Base-by-base conservation (phyloP, 2,888 invertebrate species). In the Phyllotreta striolata region DNA sequence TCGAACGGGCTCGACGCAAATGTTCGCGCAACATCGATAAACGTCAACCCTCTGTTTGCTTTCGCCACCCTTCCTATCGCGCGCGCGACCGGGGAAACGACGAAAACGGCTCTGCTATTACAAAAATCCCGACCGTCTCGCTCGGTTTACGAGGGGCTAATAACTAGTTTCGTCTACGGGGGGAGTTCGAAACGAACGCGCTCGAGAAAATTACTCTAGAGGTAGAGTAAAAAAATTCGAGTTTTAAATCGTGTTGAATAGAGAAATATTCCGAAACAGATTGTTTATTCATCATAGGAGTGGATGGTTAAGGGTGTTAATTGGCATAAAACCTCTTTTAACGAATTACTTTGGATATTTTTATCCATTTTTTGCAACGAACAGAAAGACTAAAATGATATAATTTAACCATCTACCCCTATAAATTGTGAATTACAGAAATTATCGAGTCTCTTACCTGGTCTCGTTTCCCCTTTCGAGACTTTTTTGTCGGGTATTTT, bases 401-500 rank as follows among this genome's bases (percentile, higher is more conserved):
- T 9, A 38, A 40, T 4, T 4, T 12, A 34, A 49, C 13, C 13
- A 9, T 46, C n/a, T 24, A 8, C 8, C 46, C n/a, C 46, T 46
- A 14, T 13, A 24, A 6, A 24, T 46, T 13, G 12, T 13, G 7
- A n/a, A 9, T 5, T 8, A 5, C 0, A 1, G 12, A 24, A 13
- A 9, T 37, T 41, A 49, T 6, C 3, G 6, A 70, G 4, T 24
- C 24, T 24, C 76, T 75, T 62, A 78, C 78, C 76, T 78, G 80
- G 76, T 78, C 78, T 76, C 59, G 76, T 71, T 63, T 83, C 83
- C 64, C 77, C 69, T 71, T 81, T 81, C 47, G 69, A 44, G 12
- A 66, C 56, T 69, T 78, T 84, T 70, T 83, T 83, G 10, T 85
- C 85, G 13, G 80, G 77, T 56, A 85, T 85, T 82, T 88, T 89